Conservation (phyloP, 1,140 invertebrate species). For the Neotoxoptera formosana region DNA sequence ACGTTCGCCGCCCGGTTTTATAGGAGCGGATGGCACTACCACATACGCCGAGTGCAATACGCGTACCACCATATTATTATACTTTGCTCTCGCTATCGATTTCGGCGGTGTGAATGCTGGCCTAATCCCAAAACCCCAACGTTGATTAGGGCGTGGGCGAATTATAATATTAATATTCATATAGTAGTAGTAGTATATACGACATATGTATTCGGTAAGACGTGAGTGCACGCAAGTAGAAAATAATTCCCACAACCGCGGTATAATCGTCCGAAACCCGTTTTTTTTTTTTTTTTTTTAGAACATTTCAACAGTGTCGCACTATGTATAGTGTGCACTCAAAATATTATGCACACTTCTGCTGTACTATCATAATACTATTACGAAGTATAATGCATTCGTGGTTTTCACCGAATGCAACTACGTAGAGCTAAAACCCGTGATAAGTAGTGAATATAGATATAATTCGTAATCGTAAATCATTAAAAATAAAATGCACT, state of each 20-base stretch:
- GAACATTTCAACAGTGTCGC: not conserved
- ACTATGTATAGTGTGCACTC: not conserved
- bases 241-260: not conserved
- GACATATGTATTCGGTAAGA: not conserved
- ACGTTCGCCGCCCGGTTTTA: not conserved
- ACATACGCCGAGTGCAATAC: not conserved
- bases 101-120: not conserved
- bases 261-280: not conserved
- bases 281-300: not conserved
- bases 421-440: not conserved
- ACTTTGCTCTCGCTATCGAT: slow-evolving; percentile 10
- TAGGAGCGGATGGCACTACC: not conserved
- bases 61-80: too few relatives aligned
- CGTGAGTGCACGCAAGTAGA: not conserved
- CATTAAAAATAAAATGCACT: not conserved
- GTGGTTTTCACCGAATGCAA: not conserved
- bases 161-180: not conserved
- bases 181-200: too few relatives aligned
- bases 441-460: not conserved
- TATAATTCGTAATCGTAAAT: not conserved
- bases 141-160: not conserved
- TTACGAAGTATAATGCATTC: too few relatives aligned
- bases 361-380: not conserved
- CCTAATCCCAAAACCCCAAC: not conserved
- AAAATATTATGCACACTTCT: not conserved